Evolutionary conservation across 2,888 invertebrate species (phyloP).

Genomic region (Stenolophus ochropezus): DNA sequence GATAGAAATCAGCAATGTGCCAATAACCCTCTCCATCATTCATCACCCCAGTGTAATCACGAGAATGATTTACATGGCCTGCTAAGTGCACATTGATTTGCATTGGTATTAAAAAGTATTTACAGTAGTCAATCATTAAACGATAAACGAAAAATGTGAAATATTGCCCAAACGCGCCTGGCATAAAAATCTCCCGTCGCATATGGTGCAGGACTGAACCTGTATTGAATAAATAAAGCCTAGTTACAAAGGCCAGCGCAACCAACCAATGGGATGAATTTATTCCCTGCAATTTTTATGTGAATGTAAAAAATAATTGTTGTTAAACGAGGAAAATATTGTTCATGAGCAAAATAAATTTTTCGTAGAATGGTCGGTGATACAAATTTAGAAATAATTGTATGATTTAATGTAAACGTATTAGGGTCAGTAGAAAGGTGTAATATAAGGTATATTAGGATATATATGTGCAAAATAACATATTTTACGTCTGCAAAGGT

Average conservation of each 20-base stretch:
- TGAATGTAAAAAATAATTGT: conserved; percentile 23
- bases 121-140: conserved; percentile 32
- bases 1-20: not conserved
- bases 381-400: conserved; percentile 7
- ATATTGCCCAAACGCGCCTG: conserved; percentile 19
- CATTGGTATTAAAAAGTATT: conserved; percentile 22
- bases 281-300: conserved; percentile 11
- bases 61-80: not conserved
- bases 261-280: not conserved
- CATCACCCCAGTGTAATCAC: not conserved
- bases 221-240: conserved; percentile 50
- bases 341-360: not conserved
- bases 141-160: conserved; percentile 44
- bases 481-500: not conserved
- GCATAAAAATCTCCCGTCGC: conserved; percentile 36
- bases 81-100: conserved; percentile 24
- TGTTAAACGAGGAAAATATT: conserved; percentile 22
- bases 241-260: conserved; percentile 1
- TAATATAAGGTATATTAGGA: not conserved
- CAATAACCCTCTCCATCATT: not conserved
- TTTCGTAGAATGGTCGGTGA: not conserved
- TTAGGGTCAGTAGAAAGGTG: not conserved
- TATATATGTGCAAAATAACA: not conserved
- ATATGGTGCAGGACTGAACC: conserved; percentile 31
- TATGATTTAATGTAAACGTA: not conserved